Conservation (phyloP, 2,888 invertebrate genomes). For the Amblyteles armatorius region DNA sequence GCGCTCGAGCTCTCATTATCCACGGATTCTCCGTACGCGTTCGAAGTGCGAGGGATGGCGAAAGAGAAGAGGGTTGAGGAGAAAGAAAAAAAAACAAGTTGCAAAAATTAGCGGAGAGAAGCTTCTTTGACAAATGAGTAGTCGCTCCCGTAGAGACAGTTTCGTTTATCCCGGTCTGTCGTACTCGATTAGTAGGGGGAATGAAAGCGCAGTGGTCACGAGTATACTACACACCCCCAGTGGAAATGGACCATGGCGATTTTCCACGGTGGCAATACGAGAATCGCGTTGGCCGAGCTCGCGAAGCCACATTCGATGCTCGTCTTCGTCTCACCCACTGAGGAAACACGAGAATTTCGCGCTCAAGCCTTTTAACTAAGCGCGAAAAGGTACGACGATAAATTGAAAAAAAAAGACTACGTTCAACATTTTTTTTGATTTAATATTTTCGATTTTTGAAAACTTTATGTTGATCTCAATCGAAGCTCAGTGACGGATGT, state of each 20-base stretch:
- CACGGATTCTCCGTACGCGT: not conserved
- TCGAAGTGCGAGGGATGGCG: not conserved
- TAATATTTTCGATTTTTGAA: not conserved
- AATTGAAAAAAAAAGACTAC: not conserved
- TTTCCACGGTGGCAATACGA: not conserved
- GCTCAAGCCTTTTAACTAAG: not conserved
- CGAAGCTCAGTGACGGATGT: no score
- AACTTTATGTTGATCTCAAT: no score
- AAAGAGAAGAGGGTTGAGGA: not conserved
- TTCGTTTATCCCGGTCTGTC: conserved; percentile 66
- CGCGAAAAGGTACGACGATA: not conserved
- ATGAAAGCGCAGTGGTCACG: conserved; percentile 20
- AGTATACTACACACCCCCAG: not conserved
- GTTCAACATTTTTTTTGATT: not conserved
- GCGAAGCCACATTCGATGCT: conserved; percentile 43
- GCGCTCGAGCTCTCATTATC: not conserved
- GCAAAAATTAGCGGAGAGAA: conserved; percentile 67
- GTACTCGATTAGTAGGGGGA: conserved; percentile 66
- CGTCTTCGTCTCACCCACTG: not conserved
- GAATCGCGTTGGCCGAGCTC: not conserved
- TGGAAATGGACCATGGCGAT: conserved; percentile 2
- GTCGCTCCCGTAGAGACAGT: conserved; percentile 70
- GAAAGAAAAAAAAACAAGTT: not conserved
- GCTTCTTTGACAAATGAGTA: conserved; percentile 74
- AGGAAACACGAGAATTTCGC: not conserved